A percentile compares a stretch with the other conserved stretches of the same genome.
phyloP scores from a whole-genome alignment of 2,797 vertebrate species.

The Coreius guichenoti region DNA sequence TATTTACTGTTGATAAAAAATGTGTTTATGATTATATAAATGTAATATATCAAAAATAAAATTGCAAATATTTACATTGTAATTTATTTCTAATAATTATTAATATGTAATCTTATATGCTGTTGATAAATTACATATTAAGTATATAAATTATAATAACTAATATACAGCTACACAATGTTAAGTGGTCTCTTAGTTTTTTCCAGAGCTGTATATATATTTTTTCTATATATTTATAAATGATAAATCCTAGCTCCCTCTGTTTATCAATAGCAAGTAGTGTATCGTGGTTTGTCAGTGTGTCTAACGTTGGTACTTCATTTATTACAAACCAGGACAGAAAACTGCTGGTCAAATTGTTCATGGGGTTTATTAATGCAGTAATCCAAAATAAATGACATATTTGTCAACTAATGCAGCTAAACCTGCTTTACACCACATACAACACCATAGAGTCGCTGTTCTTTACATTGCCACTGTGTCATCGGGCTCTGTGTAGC shows the following conservation, averaged over 20 bases:
- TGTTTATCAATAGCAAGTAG: neutral
- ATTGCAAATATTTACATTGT: neutral
- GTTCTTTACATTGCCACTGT: neutral
- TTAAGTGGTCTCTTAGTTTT: no score
- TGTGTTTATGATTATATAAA: neutral
- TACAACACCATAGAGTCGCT: neutral
- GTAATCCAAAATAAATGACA: neutral
- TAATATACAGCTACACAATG: no score
- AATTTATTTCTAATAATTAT: neutral
- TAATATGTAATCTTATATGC: neutral
- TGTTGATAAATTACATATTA: neutral
- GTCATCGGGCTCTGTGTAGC: constrained; percentile 3
- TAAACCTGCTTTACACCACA: neutral
- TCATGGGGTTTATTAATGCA: neutral
- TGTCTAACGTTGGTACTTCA: neutral
- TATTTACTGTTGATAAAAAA: neutral
- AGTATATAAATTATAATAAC: neutral
- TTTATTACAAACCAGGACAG: neutral
- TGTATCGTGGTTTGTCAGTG: neutral
- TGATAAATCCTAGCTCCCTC: neutral
- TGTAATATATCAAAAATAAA: neutral
- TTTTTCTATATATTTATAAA: neutral
- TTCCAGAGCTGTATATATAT: no score
- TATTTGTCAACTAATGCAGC: no score
- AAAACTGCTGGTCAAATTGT: neutral